Evolutionary conservation across 2,113 vertebrate species (phyloP), one percentile per base, ranked within the genome.

Genomic region (Cryptomyrus ogoouensis): DNA sequence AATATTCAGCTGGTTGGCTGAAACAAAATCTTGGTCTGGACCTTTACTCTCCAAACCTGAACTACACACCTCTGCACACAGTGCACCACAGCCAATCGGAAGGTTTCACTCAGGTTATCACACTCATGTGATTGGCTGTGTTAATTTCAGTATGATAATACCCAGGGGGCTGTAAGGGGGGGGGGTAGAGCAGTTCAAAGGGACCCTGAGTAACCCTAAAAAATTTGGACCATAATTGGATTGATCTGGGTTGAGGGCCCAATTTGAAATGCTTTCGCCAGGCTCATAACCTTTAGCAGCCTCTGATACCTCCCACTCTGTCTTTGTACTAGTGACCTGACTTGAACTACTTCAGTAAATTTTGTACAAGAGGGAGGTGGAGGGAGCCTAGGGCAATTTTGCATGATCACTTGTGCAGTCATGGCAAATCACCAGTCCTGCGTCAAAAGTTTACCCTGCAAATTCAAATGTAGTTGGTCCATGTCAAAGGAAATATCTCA

Each of bases 111-210:
- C 13, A 90, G 88, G 92, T 92, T 89, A 91, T 92, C 91, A 87
- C 91, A 90, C 83, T 90, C 89, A 46, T 66, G 90, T 80, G 90
- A 92, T 77, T 89, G 74, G 56, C 90, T 39, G 70, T 90, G 92
- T 84, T 74, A 90, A 89, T 93, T 27, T 9, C 46, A 84, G 21
- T 24, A 85, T 46, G 47, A 27, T 85, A 49, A 85, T 21, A n/a
- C 44, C 46, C 9, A 66, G 24, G 8, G 24, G 62, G 62, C 10
- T 10, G 1, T 27, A n/a, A 4, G 4, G 52, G 5, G 49, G 49
- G 8, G 1, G 3, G 62, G 9, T 31, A 66, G 1, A 27, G 31
- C 2, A 12, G n/a, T 12, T 66, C n/a, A n/a, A 66, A 62, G 2
- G 58, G 58, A 24, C 2, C 58, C 24, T 27, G 58, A 31, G 62